Percentiles rank a stretch among this genome's conserved stretches.
phyloP scores from a whole-genome alignment of 2,113 vertebrate species.

The Acinonyx jubatus region DNA sequence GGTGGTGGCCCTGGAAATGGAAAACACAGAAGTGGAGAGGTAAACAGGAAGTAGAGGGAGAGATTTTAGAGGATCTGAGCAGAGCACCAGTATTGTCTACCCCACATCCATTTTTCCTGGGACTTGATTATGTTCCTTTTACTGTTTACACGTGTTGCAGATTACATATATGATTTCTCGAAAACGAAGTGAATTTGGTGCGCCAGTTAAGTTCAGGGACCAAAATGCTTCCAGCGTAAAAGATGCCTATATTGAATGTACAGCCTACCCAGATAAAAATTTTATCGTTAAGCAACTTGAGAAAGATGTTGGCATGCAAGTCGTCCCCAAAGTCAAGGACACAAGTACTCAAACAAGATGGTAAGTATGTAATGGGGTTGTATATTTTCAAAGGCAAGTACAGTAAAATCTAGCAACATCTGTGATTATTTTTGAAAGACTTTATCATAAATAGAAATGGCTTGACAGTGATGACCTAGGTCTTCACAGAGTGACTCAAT shows the following conservation, averaged over 20 bases:
- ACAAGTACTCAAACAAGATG: constrained; percentile 90
- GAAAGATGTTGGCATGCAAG: constrained; percentile 86
- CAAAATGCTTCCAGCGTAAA: constrained; percentile 83
- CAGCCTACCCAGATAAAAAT: constrained; percentile 88
- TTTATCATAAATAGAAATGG: neutral
- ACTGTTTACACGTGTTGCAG: constrained; percentile 81
- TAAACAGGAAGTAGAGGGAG: neutral
- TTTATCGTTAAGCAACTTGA: constrained; percentile 89
- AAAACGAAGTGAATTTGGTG: constrained; percentile 84
- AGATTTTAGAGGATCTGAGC: neutral
- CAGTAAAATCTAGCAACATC: neutral
- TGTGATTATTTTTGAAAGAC: neutral
- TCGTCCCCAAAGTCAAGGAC: constrained; percentile 81
- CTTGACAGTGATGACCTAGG: neutral
- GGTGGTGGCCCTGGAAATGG: neutral
- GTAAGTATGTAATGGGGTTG: constrained; percentile 80
- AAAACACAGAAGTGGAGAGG: neutral
- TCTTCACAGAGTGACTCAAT: neutral
- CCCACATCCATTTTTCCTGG: neutral
- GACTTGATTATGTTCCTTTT: neutral
- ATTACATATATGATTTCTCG: constrained; percentile 88
- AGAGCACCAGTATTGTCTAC: rapidly evolving
- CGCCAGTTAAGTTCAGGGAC: constrained; percentile 86
- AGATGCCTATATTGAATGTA: constrained; percentile 86
- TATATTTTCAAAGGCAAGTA: neutral